Evolutionary conservation across 2,888 invertebrate genomes (phyloP).

Genomic region (Suillia variegata): DNA sequence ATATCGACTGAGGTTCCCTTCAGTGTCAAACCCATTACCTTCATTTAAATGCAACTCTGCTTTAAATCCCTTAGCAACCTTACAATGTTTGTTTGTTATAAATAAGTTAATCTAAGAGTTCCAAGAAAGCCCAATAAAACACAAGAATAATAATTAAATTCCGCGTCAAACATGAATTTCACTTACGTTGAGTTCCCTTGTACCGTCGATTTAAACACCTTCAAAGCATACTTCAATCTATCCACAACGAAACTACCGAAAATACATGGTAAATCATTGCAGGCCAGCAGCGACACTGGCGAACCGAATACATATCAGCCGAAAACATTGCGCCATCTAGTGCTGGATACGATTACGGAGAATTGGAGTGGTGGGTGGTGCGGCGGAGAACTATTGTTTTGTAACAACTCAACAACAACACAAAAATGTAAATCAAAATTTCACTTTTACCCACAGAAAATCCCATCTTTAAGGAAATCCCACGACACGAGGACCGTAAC

Average conservation of each 20-base stretch:
- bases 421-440: conserved; percentile 6
- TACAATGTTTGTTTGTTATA: too few relatives aligned
- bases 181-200: conserved; percentile 52
- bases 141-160: too few relatives aligned
- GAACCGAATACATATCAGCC: conserved; percentile 44
- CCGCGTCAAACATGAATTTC: conserved; percentile 44
- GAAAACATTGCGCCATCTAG: conserved; percentile 54
- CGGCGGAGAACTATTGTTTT: neutral
- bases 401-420: neutral
- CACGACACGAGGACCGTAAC: conserved; percentile 54
- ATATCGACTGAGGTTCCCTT: too few relatives aligned
- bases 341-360: conserved; percentile 53
- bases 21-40: too few relatives aligned
- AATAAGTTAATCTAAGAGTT: too few relatives aligned
- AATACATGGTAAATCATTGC: conserved; percentile 39
- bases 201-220: conserved; percentile 56
- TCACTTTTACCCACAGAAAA: conserved; percentile 39
- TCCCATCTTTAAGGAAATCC: conserved; percentile 51
- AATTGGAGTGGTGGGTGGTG: conserved; percentile 43
- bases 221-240: conserved; percentile 53
- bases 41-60: too few relatives aligned
- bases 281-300: conserved; percentile 30
- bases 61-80: too few relatives aligned
- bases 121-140: too few relatives aligned
- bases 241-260: conserved; percentile 41